Conservation (phyloP, 2,113 vertebrate genomes). For the Cynocephalus volans region DNA sequence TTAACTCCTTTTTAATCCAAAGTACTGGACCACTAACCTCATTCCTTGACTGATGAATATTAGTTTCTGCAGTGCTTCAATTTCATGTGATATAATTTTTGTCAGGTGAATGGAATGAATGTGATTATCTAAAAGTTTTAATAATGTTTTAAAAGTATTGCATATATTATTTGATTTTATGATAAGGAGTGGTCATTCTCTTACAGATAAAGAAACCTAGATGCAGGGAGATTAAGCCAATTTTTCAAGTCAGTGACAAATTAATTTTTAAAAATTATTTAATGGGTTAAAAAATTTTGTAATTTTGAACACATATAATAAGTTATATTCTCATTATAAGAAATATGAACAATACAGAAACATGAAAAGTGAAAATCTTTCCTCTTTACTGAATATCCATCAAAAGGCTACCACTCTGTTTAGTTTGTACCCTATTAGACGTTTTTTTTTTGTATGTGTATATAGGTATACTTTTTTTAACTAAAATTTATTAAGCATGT, state of each 20-base stretch:
- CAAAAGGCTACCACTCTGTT: background rate
- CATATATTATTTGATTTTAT: background rate
- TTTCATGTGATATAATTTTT: background rate
- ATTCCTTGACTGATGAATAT: background rate
- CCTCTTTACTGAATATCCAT: background rate
- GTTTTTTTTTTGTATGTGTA: background rate
- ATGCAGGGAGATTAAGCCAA: background rate
- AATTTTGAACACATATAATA: background rate
- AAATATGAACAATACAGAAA: background rate
- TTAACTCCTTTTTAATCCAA: background rate
- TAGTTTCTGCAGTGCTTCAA: background rate
- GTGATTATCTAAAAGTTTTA: background rate
- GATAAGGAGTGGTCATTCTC: background rate
- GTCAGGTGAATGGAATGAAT: background rate
- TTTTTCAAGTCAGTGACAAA: background rate
- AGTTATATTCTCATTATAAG: background rate
- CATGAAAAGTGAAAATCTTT: background rate
- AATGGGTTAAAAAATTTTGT: background rate
- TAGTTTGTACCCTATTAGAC: background rate
- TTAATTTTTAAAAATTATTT: background rate
- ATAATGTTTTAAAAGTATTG: background rate
- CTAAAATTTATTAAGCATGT: background rate
- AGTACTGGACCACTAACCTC: background rate
- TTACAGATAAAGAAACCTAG: background rate
- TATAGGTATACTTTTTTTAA: background rate